Evolutionary conservation across 2,888 invertebrate species (phyloP), one percentile per base, ranked within the genome.

Genomic region (Lampropteryx suffumata): DNA sequence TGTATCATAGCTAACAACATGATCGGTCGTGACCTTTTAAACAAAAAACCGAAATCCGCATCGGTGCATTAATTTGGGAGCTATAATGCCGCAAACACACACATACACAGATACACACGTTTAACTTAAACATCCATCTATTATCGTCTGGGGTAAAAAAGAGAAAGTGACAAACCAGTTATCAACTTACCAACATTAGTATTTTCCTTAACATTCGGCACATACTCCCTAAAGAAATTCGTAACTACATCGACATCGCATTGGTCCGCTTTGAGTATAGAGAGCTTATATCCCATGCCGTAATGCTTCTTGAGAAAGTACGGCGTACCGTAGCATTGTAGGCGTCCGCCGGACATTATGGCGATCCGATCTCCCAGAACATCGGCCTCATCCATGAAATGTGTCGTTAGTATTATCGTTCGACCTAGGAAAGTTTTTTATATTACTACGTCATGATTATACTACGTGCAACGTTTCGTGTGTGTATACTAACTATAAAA

Each of bases 321-420:
- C 0, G 96, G 94, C 0, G 95, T 94, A 1, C 97, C 97, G 52
- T 94, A 93, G 67, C 97, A 96, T 67, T 95, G 94, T n/a, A 97
- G 82, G 26, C 93, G 91, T 0, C 97, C 97, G 12, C 94, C 94
- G 0, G 96, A 93, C 95, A 97, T 95, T 36, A 97, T 97, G 2
- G 96, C 97, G 63, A 97, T 96, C 3, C 96, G 92, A 81, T 97
- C 97, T 1, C 96, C 97, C 0, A 97, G 82, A 1, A 96, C 88
- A 78, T 97, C 97, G 0, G 97, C 97, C 79, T 97, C 97, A 67
- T 97, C 97, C 96, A 97, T 97, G 75, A 96, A 96, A 79, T 97
- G 96, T 0, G 96, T 96, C 0, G 96, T 95, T 36, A 97, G 84
- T 24, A 97, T 88, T 70, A 97, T 92, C 0, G 97, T 95, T 3